phyloP scores from a whole-genome alignment of 2,888 invertebrate genomes.

The Taphrorychus bicolor region DNA sequence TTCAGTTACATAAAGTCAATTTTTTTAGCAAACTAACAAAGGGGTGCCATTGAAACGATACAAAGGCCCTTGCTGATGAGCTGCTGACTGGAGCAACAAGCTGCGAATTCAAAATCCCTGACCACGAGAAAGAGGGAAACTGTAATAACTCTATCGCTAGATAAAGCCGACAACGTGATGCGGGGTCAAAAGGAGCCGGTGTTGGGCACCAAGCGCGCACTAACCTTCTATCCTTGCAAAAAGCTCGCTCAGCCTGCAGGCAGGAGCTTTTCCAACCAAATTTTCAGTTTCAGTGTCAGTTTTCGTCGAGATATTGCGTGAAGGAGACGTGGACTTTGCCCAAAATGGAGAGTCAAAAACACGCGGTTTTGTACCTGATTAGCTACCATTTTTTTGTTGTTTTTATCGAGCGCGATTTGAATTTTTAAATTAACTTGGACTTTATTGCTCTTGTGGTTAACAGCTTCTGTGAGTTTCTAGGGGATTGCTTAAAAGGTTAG shows the following conservation, averaged over 20 bases:
- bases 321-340: conserved; percentile 2
- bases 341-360: conserved; percentile 16
- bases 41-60: too few species aligned
- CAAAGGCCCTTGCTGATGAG: too few species aligned
- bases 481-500: too few species aligned
- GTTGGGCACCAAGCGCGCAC: background rate
- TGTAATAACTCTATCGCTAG: background rate
- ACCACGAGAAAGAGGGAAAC: background rate
- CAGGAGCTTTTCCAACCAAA: conserved; percentile 33
- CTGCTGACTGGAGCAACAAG: too few species aligned
- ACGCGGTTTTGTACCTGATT: conserved; percentile 9
- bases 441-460: background rate
- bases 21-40: too few species aligned
- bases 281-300: conserved; percentile 33
- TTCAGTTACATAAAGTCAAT: too few species aligned
- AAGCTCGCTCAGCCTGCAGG: conserved; percentile 20
- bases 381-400: conserved; percentile 5
- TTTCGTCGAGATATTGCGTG: conserved; percentile 19
- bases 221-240: conserved; percentile 19
- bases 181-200: background rate
- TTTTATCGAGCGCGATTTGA: background rate
- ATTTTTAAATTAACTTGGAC: too few species aligned
- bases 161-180: background rate
- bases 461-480: too few species aligned
- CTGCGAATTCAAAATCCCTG: too few species aligned